A percentile compares a stretch with the other conserved stretches of the same genome.
Conservation (phyloP, 2,888 invertebrate species). For the Drosophila anomalata region DNA sequence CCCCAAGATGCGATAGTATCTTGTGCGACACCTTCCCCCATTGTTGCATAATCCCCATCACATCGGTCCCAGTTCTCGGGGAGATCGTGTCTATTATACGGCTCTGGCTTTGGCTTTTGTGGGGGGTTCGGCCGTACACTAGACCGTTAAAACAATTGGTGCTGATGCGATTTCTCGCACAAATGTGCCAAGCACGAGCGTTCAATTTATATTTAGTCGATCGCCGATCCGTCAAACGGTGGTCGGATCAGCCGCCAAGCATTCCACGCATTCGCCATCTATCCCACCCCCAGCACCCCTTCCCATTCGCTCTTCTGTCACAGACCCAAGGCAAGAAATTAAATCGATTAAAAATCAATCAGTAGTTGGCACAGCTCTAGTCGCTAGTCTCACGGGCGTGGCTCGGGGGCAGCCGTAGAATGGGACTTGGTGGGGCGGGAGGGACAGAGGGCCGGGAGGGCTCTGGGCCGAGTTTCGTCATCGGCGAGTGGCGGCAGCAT, state of each 20-base stretch:
- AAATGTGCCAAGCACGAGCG: slow-evolving; percentile 74
- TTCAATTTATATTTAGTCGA: slow-evolving; percentile 57
- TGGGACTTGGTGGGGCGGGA: neutral
- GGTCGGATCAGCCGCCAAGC: slow-evolving; percentile 19
- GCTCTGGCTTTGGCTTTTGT: too few species aligned
- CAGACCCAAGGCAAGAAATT: slow-evolving; percentile 19
- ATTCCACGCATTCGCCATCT: neutral
- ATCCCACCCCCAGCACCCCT: neutral
- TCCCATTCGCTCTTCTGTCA: neutral
- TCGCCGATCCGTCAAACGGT: slow-evolving; percentile 64
- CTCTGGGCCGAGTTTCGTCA: slow-evolving; percentile 9
- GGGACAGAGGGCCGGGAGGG: neutral
- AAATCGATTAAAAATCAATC: slow-evolving; percentile 40
- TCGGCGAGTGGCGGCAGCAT: slow-evolving; percentile 26
- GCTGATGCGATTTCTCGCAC: slow-evolving; percentile 77
- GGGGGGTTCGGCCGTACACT: too few species aligned
- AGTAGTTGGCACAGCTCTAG: slow-evolving; percentile 8
- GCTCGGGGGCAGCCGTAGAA: neutral
- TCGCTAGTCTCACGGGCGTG: neutral
- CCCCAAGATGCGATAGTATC: too few species aligned
- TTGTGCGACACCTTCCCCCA: neutral
- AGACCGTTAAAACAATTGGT: slow-evolving; percentile 70
- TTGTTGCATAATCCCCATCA: slow-evolving; percentile 30
- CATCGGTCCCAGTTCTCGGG: slow-evolving; percentile 3
- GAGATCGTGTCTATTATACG: too few species aligned